Evolutionary conservation across 2,888 invertebrate genomes (phyloP).

Genomic region (Orchesellides sinensis): DNA sequence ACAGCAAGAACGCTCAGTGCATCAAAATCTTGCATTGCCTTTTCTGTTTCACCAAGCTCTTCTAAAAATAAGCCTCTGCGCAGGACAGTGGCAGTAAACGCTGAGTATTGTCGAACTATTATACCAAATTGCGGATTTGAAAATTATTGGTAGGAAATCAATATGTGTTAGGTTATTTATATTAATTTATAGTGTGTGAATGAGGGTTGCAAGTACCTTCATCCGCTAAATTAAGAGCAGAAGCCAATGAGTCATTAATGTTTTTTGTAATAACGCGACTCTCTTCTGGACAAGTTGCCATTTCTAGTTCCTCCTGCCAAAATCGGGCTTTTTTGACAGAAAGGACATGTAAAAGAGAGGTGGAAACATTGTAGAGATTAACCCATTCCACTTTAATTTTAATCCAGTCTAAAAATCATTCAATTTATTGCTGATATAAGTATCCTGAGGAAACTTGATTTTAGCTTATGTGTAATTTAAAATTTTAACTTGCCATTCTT

Average conservation of each 20-base stretch:
- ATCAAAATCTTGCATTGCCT: constrained; percentile 32
- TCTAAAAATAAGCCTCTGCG: constrained; percentile 36
- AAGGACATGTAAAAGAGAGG: constrained; percentile 12
- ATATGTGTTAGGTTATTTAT: no score
- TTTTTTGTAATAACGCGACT: background rate
- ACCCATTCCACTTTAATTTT: constrained; percentile 3
- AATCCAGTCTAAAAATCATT: background rate
- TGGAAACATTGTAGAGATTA: constrained; percentile 1
- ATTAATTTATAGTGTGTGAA: no score
- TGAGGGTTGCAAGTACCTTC: background rate
- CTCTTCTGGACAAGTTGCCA: background rate
- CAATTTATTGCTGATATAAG: background rate
- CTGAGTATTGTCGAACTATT: background rate
- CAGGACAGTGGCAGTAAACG: constrained; percentile 13
- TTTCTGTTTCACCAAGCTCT: constrained; percentile 7
- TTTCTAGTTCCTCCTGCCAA: constrained; percentile 22
- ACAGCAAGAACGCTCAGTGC: background rate
- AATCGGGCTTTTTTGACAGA: constrained; percentile 20
- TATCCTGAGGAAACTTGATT: background rate
- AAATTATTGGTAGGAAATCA: no score
- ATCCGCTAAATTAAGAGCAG: constrained; percentile 29
- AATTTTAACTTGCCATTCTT: background rate
- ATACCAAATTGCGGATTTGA: no score
- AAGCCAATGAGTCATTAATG: background rate
- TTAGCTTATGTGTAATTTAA: no score